phyloP scores from a whole-genome alignment of 2,888 invertebrate genomes.

The Hydropsyche betteni region DNA sequence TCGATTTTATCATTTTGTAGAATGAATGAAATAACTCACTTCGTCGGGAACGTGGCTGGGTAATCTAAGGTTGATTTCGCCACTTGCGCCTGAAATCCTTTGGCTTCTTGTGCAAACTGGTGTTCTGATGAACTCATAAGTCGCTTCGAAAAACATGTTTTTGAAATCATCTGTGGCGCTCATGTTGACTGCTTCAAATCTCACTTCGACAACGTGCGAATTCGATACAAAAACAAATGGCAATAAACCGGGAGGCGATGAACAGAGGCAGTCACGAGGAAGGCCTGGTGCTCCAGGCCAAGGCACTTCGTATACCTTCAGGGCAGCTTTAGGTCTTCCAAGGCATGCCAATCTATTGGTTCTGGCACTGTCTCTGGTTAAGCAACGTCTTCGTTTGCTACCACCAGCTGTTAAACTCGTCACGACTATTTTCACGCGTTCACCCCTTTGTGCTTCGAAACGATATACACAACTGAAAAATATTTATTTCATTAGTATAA shows the following conservation, averaged over 20 bases:
- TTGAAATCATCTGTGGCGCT: constrained; percentile 86
- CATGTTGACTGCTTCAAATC: constrained; percentile 86
- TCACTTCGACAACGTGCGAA: constrained; percentile 79
- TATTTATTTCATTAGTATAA: neutral
- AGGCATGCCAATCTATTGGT: constrained; percentile 76
- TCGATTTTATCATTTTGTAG: no score
- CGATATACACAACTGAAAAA: constrained; percentile 81
- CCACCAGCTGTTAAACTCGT: constrained; percentile 75
- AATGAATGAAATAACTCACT: constrained; percentile 55
- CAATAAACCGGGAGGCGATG: constrained; percentile 63
- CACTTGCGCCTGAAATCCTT: constrained; percentile 78
- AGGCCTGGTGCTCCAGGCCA: constrained; percentile 74
- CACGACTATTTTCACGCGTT: constrained; percentile 79
- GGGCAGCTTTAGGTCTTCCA: constrained; percentile 74
- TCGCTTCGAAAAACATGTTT: constrained; percentile 84
- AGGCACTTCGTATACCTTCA: constrained; percentile 80
- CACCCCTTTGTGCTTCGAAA: constrained; percentile 85
- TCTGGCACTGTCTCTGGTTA: constrained; percentile 70
- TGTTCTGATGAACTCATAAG: constrained; percentile 80
- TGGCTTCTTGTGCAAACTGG: constrained; percentile 75
- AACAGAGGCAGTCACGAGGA: constrained; percentile 83
- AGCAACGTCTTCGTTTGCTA: constrained; percentile 61
- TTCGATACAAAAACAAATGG: constrained; percentile 82
- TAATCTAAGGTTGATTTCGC: constrained; percentile 73
- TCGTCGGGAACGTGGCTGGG: constrained; percentile 64